A percentile compares a stretch with the other conserved stretches of the same genome.
Evolutionary conservation across 2,888 invertebrate species (phyloP).

Genomic region (Caradrina kadenii): DNA sequence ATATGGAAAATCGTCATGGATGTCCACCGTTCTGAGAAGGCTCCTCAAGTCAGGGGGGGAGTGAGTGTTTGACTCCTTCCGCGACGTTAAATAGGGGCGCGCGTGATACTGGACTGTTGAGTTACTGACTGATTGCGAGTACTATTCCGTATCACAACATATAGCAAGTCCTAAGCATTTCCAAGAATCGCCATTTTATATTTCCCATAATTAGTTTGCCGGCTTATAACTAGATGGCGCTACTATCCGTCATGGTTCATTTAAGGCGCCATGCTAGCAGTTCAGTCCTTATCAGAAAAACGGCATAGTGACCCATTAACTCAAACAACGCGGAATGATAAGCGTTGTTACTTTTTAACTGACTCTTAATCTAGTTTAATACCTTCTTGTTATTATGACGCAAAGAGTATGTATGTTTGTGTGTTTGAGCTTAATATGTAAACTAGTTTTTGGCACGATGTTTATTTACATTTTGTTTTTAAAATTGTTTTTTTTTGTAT

Average conservation of each 20-base stretch:
- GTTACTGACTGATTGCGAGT: too few relatives aligned
- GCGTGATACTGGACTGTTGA: too few relatives aligned
- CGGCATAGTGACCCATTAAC: constrained; percentile 42
- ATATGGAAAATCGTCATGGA: too few relatives aligned
- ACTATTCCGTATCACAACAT: too few relatives aligned
- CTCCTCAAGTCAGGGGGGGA: too few relatives aligned
- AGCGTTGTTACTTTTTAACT: constrained; percentile 37
- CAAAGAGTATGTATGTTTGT: constrained; percentile 6
- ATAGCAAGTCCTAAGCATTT: too few relatives aligned
- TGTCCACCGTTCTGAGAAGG: too few relatives aligned
- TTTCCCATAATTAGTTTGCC: constrained; percentile 1
- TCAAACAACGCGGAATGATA: constrained; percentile 22
- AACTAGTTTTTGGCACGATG: neutral
- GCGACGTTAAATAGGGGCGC: too few relatives aligned
- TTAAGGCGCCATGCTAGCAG: constrained; percentile 1
- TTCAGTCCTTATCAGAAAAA: constrained; percentile 32
- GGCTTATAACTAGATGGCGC: constrained; percentile 33
- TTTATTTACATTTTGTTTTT: neutral
- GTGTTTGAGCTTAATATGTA: neutral
- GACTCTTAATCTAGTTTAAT: constrained; percentile 31
- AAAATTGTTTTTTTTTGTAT: too few relatives aligned
- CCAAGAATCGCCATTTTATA: too few relatives aligned
- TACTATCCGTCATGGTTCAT: constrained; percentile 13
- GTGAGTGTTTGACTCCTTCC: too few relatives aligned
- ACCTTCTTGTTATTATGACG: constrained; percentile 12